phyloP scores from a whole-genome alignment of 2,888 invertebrate species.

The Oscheius sp. region DNA sequence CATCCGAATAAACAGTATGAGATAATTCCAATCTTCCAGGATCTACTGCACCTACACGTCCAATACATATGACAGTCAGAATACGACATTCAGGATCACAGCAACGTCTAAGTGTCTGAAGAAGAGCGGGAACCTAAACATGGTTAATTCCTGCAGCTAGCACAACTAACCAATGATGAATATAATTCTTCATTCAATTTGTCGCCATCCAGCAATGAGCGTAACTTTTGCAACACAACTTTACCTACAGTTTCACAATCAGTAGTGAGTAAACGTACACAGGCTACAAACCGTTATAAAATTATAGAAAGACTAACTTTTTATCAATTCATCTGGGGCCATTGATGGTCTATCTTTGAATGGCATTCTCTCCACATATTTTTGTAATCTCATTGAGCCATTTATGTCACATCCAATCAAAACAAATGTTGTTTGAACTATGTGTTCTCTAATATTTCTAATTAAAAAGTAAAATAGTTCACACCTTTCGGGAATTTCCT shows the following conservation, averaged over 20 bases:
- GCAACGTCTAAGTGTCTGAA: slow-evolving; percentile 34
- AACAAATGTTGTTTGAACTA: slow-evolving; percentile 32
- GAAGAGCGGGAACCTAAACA: slow-evolving; percentile 30
- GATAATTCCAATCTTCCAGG: slow-evolving; percentile 36
- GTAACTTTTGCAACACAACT: slow-evolving; percentile 37
- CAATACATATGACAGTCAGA: slow-evolving; percentile 36
- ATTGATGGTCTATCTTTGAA: not conserved
- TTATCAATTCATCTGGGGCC: not conserved
- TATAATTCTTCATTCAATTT: slow-evolving; percentile 23
- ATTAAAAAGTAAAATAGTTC: not conserved
- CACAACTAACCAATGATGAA: slow-evolving; percentile 10
- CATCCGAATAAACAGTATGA: not conserved
- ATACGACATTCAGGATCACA: slow-evolving; percentile 23
- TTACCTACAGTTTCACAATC: slow-evolving; percentile 41
- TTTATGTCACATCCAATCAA: slow-evolving; percentile 3
- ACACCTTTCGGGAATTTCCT: slow-evolving; percentile 17
- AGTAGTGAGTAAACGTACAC: slow-evolving; percentile 23
- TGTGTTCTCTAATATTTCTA: slow-evolving; percentile 28
- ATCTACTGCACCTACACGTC: slow-evolving; percentile 37
- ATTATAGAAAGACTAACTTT: not conserved
- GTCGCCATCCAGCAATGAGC: slow-evolving; percentile 26
- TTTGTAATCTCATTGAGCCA: not conserved
- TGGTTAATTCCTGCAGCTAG: no score
- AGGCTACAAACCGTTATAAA: slow-evolving; percentile 16
- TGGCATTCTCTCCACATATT: slow-evolving; percentile 11